A percentile compares a stretch with the other conserved stretches of the same genome.
These are phyloP conservation scores for Vesta saturnalis DNA, from an alignment of 2,888 invertebrate genomes.

Conservation along the genomic window DNA sequence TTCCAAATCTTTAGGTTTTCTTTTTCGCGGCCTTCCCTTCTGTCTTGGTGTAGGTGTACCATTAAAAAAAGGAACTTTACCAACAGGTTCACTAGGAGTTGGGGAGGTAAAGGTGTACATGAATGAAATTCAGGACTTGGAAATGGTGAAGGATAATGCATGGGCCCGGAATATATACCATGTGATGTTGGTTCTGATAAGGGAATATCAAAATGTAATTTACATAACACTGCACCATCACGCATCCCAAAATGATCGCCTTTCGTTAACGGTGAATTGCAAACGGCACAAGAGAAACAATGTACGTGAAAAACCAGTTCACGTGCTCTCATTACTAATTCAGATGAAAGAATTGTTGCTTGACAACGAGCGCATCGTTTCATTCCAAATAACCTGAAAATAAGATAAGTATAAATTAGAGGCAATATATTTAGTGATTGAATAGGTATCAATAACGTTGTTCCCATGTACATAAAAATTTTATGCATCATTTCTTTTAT, in stretches of 20 bases:
- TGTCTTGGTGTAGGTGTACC: conserved; percentile 80
- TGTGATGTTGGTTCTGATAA: conserved; percentile 49
- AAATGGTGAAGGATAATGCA: conserved; percentile 67
- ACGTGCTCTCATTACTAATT: conserved; percentile 93
- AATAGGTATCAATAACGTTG: background rate
- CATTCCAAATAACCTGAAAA: conserved; percentile 86
- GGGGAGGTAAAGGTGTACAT: conserved; percentile 65
- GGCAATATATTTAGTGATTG: background rate
- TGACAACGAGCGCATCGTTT: conserved; percentile 91
- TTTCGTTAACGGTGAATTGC: conserved; percentile 86
- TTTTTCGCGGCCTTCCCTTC: conserved; percentile 91
- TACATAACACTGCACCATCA: conserved; percentile 88
- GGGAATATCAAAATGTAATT: conserved; percentile 74
- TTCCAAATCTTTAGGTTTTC: conserved; percentile 91
- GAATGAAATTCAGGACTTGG: conserved; percentile 65
- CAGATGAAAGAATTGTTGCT: conserved; percentile 87
- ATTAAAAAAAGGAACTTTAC: conserved; percentile 66
- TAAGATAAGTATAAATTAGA: conserved; percentile 5
- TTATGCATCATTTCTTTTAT: background rate
- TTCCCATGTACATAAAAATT: conserved; percentile 1
- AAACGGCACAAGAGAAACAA: conserved; percentile 93
- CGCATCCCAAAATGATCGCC: conserved; percentile 96
- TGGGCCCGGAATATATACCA: conserved; percentile 64
- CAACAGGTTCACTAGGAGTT: conserved; percentile 60
- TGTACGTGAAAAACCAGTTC: conserved; percentile 94